These are phyloP conservation scores for Sycobia sp. DNA, from an alignment of 1,140 invertebrate genomes.

Conservation along the genomic window DNA sequence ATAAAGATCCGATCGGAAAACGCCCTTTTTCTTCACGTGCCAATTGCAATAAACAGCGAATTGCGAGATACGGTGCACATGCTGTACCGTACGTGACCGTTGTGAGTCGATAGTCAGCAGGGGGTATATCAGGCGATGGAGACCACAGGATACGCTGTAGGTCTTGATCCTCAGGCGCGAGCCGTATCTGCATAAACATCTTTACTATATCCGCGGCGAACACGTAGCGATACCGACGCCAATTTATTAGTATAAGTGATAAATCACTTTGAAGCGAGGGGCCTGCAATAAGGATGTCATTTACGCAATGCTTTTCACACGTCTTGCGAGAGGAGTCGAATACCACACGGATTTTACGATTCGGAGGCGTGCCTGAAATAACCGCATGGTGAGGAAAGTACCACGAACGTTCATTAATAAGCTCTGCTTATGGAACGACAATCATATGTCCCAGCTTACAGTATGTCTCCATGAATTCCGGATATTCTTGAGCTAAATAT, in stretches of 20 bases:
- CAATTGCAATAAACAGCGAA: no score
- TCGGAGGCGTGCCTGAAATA: no score
- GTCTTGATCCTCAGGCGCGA: conserved; percentile 7
- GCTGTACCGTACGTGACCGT: no score
- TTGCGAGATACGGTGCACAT: no score
- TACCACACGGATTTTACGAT: conserved; percentile 33
- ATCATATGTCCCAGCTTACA: conserved; percentile 18
- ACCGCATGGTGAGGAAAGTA: conserved; percentile 38
- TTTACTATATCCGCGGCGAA: conserved; percentile 31
- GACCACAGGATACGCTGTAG: no score
- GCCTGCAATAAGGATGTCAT: conserved; percentile 10
- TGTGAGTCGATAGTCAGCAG: no score
- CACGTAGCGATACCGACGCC: no score
- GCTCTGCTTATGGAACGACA: background rate
- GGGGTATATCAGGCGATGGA: no score
- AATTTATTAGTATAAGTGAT: no score
- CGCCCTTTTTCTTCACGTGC: no score
- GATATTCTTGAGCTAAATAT: background rate
- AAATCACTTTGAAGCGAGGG: conserved; percentile 12
- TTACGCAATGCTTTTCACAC: background rate
- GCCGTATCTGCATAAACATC: conserved; percentile 39
- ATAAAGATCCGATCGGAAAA: no score
- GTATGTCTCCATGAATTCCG: conserved; percentile 8
- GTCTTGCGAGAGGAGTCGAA: conserved; percentile 29
- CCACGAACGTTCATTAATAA: background rate